These are phyloP conservation scores for Salvelinus namaycush DNA, from an alignment of 2,113 vertebrate species.

Conservation along the genomic window DNA sequence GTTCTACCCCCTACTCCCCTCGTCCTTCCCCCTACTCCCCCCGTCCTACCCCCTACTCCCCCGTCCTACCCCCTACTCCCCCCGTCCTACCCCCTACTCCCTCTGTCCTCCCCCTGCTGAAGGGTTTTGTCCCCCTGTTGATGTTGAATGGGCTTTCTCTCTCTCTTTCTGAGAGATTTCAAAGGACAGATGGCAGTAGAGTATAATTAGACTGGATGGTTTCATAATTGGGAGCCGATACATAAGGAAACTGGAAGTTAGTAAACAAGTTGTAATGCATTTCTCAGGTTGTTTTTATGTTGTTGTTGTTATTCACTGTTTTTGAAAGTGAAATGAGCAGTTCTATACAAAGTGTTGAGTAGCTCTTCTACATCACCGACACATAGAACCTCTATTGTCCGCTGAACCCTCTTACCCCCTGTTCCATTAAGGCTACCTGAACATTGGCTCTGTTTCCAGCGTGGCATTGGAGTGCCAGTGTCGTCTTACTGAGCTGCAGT, in stretches of 20 bases:
- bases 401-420: conserved; percentile 19
- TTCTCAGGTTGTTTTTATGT: conserved; percentile 1
- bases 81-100: too few relatives aligned
- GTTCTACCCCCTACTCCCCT: too few relatives aligned
- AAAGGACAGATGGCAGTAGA: conserved; percentile 79
- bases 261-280: neutral
- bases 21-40: too few relatives aligned
- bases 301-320: conserved; percentile 1
- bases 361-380: neutral
- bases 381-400: conserved; percentile 16
- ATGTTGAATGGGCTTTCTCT: conserved; percentile 57
- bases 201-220: conserved; percentile 72
- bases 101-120: conserved; percentile 35
- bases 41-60: too few relatives aligned
- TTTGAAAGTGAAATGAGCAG: neutral
- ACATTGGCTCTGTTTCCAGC: conserved; percentile 27
- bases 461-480: conserved; percentile 44
- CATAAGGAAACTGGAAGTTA: neutral
- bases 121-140: conserved; percentile 68
- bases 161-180: conserved; percentile 64
- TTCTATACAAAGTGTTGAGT: conserved; percentile 15
- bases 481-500: conserved; percentile 59
- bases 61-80: too few relatives aligned
- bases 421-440: conserved; percentile 13
- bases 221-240: conserved; percentile 44